Evolutionary conservation across 2,113 vertebrate genomes (phyloP).

Genomic region (Lathamus discolor): DNA sequence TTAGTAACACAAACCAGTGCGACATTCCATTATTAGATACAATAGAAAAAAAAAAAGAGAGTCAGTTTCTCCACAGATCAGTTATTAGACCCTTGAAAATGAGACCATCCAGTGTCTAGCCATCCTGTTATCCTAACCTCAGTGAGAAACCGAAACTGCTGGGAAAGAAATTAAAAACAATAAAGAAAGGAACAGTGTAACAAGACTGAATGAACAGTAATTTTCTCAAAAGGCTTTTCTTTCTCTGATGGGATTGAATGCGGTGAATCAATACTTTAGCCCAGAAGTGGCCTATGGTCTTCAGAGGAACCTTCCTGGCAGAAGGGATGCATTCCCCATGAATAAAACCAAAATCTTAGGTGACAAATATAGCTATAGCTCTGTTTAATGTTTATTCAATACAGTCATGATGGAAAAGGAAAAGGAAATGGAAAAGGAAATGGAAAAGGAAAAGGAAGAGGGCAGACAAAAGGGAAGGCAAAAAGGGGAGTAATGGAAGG

Average conservation of each 20-base stretch:
- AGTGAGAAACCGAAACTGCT: not conserved
- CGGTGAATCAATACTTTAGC: not conserved
- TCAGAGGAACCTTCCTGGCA: not conserved
- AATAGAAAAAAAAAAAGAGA: not conserved
- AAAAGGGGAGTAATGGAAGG: too few species aligned
- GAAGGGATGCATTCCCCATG: not conserved
- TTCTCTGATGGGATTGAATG: not conserved
- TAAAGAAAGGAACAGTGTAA: not conserved
- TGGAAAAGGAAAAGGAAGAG: too few species aligned
- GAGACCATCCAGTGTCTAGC: not conserved
- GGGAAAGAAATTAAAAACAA: not conserved
- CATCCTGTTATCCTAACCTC: not conserved
- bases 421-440: not conserved
- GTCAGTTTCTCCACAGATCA: not conserved
- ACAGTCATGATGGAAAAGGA: rapidly evolving
- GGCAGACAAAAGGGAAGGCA: too few species aligned
- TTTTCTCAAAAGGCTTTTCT: not conserved
- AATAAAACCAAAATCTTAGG: not conserved
- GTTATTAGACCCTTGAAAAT: not conserved
- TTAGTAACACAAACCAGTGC: not conserved
- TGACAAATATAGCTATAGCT: not conserved
- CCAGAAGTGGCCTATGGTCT: not conserved
- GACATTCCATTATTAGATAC: not conserved
- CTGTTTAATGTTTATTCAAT: not conserved
- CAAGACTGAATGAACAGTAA: not conserved